These are phyloP conservation scores for Ypsolopha sequella DNA, from an alignment of 2,888 invertebrate species.

Conservation along the genomic window DNA sequence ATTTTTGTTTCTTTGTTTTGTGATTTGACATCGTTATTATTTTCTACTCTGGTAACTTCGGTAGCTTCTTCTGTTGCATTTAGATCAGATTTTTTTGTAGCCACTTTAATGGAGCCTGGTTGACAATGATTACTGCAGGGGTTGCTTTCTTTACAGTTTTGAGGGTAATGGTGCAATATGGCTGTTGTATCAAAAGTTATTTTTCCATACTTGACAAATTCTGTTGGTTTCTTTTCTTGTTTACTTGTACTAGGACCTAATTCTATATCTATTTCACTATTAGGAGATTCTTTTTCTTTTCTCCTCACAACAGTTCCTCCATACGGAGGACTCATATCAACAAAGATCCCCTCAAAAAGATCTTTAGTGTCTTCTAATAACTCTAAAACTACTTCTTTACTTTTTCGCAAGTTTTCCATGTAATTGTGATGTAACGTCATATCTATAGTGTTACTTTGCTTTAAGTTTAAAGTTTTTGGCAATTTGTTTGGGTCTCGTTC, in stretches of 20 bases:
- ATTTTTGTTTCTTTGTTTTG: constrained; percentile 20
- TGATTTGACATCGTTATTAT: constrained; percentile 39
- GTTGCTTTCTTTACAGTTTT: constrained; percentile 33
- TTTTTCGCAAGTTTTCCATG: constrained; percentile 53
- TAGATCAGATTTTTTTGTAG: constrained; percentile 40
- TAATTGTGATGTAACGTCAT: constrained; percentile 58
- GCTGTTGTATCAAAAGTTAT: constrained; percentile 62
- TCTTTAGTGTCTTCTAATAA: constrained; percentile 53
- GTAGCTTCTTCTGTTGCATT: constrained; percentile 25
- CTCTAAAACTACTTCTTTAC: constrained; percentile 49
- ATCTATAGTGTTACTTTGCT: constrained; percentile 56
- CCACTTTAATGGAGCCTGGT: constrained; percentile 13
- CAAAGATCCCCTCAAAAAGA: constrained; percentile 29
- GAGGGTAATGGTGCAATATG: constrained; percentile 60
- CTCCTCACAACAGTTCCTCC: constrained; percentile 6
- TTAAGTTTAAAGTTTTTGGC: constrained; percentile 58
- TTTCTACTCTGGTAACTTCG: constrained; percentile 25
- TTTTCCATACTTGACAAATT: constrained; percentile 55
- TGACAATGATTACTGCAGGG: constrained; percentile 8
- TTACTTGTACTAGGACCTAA: constrained; percentile 42
- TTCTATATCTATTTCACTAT: constrained; percentile 31
- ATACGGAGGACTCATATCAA: constrained; percentile 20
- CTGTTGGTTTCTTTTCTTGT: constrained; percentile 38
- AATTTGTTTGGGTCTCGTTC: constrained; percentile 45
- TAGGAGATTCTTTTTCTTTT: constrained; percentile 26